Conservation (phyloP, 2,113 vertebrate genomes). For the Pelvicachromis taeniatus region DNA sequence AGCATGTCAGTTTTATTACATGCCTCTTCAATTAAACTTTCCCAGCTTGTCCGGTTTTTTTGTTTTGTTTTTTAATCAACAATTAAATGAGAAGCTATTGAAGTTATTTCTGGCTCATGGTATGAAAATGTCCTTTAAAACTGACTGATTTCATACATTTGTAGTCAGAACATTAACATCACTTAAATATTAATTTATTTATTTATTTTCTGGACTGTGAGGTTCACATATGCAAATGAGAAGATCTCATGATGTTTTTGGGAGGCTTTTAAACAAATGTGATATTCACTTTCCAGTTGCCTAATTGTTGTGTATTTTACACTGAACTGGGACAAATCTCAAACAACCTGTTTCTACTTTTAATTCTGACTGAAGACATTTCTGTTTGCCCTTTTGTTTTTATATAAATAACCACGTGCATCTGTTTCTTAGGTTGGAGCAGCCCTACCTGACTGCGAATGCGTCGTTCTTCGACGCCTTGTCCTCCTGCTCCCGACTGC, state of each 20-base stretch:
- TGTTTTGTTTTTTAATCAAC: too few relatives aligned
- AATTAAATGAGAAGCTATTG: too few relatives aligned
- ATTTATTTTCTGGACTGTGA: background rate
- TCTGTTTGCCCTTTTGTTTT: background rate
- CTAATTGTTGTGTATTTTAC: background rate
- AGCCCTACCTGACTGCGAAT: conserved; percentile 89
- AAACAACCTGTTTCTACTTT: background rate
- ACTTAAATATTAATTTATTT: background rate
- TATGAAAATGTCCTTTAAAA: background rate
- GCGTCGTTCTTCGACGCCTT: conserved; percentile 88
- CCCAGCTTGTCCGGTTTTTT: too few relatives aligned
- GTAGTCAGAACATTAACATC: background rate
- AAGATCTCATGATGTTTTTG: background rate
- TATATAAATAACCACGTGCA: background rate
- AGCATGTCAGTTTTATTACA: background rate
- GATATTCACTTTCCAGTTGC: background rate
- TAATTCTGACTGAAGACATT: background rate
- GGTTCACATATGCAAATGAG: background rate
- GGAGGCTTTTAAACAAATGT: background rate
- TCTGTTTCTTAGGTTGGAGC: conserved; percentile 81
- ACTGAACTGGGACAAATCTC: background rate
- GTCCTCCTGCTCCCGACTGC: conserved; percentile 82
- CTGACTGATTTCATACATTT: background rate
- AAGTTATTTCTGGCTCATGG: background rate
- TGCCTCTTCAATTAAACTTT: background rate